These are phyloP conservation scores for Scotopteryx bipunctaria DNA, from an alignment of 2,888 invertebrate species.

Conservation along the genomic window DNA sequence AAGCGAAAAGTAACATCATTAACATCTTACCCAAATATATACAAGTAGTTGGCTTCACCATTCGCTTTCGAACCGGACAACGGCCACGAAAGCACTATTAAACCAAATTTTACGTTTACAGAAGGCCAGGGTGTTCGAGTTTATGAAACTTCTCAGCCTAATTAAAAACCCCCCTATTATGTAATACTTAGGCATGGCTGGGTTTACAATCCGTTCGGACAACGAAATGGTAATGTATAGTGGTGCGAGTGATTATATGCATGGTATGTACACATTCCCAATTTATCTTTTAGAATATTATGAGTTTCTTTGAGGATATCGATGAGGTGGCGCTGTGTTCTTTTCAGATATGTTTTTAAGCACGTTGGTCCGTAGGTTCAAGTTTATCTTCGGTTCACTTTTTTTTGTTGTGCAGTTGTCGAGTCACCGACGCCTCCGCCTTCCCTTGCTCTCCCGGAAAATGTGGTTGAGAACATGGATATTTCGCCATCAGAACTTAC, in stretches of 20 bases:
- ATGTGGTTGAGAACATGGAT: slow-evolving; percentile 49
- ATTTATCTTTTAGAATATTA: slow-evolving; percentile 33
- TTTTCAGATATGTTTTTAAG: slow-evolving; percentile 45
- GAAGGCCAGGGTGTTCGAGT: slow-evolving; percentile 49
- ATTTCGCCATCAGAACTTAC: slow-evolving; percentile 37
- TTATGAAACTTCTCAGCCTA: slow-evolving; percentile 43
- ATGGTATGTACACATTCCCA: slow-evolving; percentile 47
- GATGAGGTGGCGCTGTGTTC: slow-evolving; percentile 33
- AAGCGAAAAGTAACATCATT: not conserved
- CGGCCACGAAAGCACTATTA: slow-evolving; percentile 30
- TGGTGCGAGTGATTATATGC: slow-evolving; percentile 32
- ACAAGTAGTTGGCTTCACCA: slow-evolving; percentile 4
- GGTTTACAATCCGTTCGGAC: slow-evolving; percentile 31
- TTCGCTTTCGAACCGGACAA: slow-evolving; percentile 1
- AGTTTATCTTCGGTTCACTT: slow-evolving; percentile 50
- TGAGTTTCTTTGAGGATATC: slow-evolving; percentile 31
- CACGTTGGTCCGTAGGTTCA: slow-evolving; percentile 36
- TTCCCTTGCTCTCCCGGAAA: slow-evolving; percentile 40
- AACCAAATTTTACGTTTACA: slow-evolving; percentile 59
- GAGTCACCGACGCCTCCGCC: slow-evolving; percentile 37
- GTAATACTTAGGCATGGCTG: slow-evolving; percentile 41
- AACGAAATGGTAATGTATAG: slow-evolving; percentile 45
- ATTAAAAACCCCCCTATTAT: slow-evolving; percentile 39
- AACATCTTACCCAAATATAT: not conserved
- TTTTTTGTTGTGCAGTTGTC: slow-evolving; percentile 55